Evolutionary conservation across 2,797 vertebrate genomes (phyloP), one percentile per base, ranked within the genome.

Genomic region (Heterohyrax brucei): DNA sequence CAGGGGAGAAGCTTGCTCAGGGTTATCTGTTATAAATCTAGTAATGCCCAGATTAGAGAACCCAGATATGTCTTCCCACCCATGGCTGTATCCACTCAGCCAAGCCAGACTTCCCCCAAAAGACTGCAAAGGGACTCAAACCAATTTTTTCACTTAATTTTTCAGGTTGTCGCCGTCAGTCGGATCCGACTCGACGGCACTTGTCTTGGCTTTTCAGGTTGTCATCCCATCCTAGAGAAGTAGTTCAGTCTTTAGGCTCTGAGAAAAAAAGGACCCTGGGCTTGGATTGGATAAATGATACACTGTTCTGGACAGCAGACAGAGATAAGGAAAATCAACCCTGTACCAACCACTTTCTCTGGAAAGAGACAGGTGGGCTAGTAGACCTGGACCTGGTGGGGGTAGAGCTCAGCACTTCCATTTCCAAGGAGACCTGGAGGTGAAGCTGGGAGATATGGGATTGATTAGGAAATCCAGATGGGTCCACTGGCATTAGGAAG

Each of bases 211-310:
- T 66, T 53, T 70, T 86, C 48, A 18, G 53, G n/a, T 75, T 80
- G 14, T 87, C 50, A 78, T 8, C 21, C 30, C 16, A 46, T 53
- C 50, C 61, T 72, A 73, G 61, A 88, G 59, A 84, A 48, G 68
- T 24, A 91, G 75, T 30, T 86, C 33, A 39, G 2, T 91, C 44
- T 92, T 92, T 61, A 59, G 93, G 46, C n/a, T 92, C 44, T 79
- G 46, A 96, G 24, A 86, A 89, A 86, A 86, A 91, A 62, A 93
- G 39, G 93, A 33, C 19, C 30, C 73, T 70, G 76, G 70, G 33
- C 50, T 83, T 82, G 21, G 56, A 62, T n/a, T 75, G 79, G 62
- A 13, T 59, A 50, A 83, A 83, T 39, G 48, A 39, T 61, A 2
- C 33, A 61, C n/a, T 70, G 68, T 26, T 78, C 28, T 79, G 6